Conservation (phyloP, 1,140 invertebrate genomes). For the Delia radicum region DNA sequence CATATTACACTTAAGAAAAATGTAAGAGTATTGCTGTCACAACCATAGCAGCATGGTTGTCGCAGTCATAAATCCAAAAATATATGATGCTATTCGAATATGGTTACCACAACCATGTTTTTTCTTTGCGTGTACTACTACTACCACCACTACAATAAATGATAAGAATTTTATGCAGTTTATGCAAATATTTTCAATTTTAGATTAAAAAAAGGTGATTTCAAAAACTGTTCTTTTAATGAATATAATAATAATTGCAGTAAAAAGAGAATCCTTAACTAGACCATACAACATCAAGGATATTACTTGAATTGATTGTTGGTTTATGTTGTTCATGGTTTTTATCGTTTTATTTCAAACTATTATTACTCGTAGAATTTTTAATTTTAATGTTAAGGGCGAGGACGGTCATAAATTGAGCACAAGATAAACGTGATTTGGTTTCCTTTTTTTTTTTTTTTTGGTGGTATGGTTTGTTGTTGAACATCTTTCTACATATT, state of each 20-base stretch:
- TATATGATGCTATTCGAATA: neutral
- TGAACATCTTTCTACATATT: neutral
- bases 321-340: neutral
- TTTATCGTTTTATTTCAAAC: neutral
- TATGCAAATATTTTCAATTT: constrained; percentile 31
- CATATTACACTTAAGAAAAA: no score
- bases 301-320: constrained; percentile 1
- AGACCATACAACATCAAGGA: neutral
- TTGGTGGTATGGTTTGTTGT: neutral
- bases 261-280: no score
- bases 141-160: neutral
- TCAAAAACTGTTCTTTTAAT: neutral
- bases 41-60: neutral
- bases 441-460: neutral
- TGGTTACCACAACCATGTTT: neutral
- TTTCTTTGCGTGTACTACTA: no score
- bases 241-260: neutral
- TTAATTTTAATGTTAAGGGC: constrained; percentile 13
- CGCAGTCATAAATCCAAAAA: neutral
- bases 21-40: neutral
- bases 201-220: constrained; percentile 26
- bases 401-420: constrained; percentile 9
- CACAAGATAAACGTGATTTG: neutral
- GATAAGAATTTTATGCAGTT: constrained; percentile 16
- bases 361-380: no score